phyloP scores from a whole-genome alignment of 1,140 invertebrate genomes.

The Brachionus koreanus region DNA sequence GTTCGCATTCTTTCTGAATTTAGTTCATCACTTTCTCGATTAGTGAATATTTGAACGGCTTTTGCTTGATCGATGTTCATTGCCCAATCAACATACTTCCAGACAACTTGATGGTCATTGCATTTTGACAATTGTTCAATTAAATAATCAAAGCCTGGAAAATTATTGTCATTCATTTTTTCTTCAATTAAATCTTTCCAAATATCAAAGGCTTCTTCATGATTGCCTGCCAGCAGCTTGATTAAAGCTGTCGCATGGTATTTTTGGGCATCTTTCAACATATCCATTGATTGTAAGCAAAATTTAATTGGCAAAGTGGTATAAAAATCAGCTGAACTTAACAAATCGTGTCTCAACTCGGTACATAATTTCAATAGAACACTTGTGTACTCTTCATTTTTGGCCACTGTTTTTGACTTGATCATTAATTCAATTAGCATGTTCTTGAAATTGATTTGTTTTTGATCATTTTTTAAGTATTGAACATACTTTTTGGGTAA shows the following conservation, averaged over 20 bases:
- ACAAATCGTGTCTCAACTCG: neutral
- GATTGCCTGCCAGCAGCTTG: neutral
- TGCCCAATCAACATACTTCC: slow-evolving; percentile 33
- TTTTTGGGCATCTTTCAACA: neutral
- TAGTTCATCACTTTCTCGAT: neutral
- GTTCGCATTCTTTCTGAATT: slow-evolving; percentile 21
- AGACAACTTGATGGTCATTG: slow-evolving; percentile 12
- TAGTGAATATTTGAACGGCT: slow-evolving; percentile 38
- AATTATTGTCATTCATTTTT: neutral
- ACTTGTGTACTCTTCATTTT: slow-evolving; percentile 6
- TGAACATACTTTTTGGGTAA: neutral
- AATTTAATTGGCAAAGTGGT: neutral
- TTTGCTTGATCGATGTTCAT: slow-evolving; percentile 22
- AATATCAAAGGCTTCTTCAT: slow-evolving; percentile 33
- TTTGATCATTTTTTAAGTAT: neutral
- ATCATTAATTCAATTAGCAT: neutral
- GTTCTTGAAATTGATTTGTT: neutral
- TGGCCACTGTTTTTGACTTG: neutral
- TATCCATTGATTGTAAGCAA: slow-evolving; percentile 15
- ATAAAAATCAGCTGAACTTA: neutral
- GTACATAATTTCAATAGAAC: neutral
- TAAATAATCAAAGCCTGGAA: slow-evolving; percentile 26
- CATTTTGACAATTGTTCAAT: neutral
- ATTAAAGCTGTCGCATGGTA: neutral
- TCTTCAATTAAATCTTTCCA: slow-evolving; percentile 25